Conservation (phyloP, 2,797 vertebrate genomes). For the Microcaecilia unicolor region DNA sequence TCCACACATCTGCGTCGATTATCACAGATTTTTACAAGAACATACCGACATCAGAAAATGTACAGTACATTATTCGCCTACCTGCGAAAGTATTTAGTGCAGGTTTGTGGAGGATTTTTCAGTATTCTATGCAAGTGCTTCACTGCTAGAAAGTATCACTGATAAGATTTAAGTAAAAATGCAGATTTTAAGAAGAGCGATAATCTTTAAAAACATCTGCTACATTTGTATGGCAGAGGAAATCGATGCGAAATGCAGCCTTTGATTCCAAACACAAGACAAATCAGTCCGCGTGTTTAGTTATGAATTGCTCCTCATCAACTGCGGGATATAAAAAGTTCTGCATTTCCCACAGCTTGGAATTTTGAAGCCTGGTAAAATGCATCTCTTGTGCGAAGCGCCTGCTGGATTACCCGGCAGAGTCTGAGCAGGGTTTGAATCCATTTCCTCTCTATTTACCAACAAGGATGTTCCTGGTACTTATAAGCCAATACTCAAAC, state of each 20-base stretch:
- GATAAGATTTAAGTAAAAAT: conserved; percentile 35
- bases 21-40: no score
- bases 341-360: conserved; percentile 60
- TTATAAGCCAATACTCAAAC: no score
- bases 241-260: conserved; percentile 54
- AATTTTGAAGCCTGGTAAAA: conserved; percentile 55
- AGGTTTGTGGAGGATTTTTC: no score
- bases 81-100: no score
- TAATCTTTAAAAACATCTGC: conserved; percentile 61
- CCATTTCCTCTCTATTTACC: conserved; percentile 20
- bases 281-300: conserved; percentile 60
- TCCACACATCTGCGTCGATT: no score
- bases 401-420: conserved; percentile 37
- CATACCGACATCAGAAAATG: no score
- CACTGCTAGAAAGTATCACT: no score
- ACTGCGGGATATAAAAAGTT: no score
- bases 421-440: conserved; percentile 43
- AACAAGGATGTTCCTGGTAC: no score
- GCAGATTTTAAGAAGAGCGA: conserved; percentile 49
- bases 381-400: conserved; percentile 45
- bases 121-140: no score
- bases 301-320: conserved; percentile 63
- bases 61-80: no score
- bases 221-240: conserved; percentile 58
- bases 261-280: conserved; percentile 65